phyloP scores from a whole-genome alignment of 1,140 invertebrate genomes.

The Ips typographus region DNA sequence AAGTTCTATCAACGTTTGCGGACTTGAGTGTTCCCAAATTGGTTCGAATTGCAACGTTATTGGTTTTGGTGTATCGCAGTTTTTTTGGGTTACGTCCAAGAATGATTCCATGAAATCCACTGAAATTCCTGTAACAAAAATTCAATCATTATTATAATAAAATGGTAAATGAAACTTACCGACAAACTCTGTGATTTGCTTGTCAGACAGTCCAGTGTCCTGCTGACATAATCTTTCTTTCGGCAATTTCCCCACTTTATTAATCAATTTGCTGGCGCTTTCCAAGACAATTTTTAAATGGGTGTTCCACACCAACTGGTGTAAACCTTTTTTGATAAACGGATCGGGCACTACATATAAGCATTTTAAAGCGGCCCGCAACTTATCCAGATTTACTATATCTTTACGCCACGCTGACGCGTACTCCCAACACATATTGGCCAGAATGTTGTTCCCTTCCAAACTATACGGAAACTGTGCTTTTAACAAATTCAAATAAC shows the following conservation, averaged over 20 bases:
- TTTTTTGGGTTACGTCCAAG: conserved; percentile 61
- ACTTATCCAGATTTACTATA: conserved; percentile 63
- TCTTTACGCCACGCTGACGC: conserved; percentile 82
- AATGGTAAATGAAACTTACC: conserved; percentile 42
- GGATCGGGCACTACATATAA: conserved; percentile 62
- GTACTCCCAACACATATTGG: conserved; percentile 90
- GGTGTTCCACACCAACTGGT: conserved; percentile 83
- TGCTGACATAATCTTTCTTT: conserved; percentile 79
- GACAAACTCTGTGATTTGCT: conserved; percentile 68
- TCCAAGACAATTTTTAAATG: conserved; percentile 78
- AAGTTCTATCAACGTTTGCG: conserved; percentile 68
- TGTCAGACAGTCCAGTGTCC: conserved; percentile 72
- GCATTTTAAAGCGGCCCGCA: conserved; percentile 65
- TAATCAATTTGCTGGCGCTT: conserved; percentile 73
- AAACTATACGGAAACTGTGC: conserved; percentile 85
- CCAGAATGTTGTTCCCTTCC: conserved; percentile 72
- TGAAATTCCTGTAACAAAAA: conserved; percentile 50
- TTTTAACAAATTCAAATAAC: conserved; percentile 63
- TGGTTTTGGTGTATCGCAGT: conserved; percentile 52
- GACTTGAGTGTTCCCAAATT: conserved; percentile 65
- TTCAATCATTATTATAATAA: not conserved
- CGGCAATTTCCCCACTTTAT: conserved; percentile 85
- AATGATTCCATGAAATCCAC: conserved; percentile 76
- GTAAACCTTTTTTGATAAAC: conserved; percentile 69
- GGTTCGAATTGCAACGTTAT: conserved; percentile 64